These are phyloP conservation scores for Cranoglanis bouderius DNA, from an alignment of 2,113 vertebrate species.

Conservation along the genomic window DNA sequence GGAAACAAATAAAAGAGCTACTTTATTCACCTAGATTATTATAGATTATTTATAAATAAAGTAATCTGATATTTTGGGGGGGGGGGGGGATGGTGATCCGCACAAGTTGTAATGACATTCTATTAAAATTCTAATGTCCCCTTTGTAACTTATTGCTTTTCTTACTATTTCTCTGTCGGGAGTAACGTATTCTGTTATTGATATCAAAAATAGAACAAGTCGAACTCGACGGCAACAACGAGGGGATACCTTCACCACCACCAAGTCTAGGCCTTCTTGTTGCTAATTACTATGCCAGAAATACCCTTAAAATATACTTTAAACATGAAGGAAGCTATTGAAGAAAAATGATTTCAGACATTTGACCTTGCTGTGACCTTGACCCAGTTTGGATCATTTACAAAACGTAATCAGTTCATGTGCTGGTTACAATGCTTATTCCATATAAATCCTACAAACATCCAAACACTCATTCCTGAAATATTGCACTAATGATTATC, in stretches of 20 bases:
- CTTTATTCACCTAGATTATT: neutral
- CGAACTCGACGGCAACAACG: neutral
- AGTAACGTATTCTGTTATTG: neutral
- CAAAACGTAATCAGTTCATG: neutral
- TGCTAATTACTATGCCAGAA: neutral
- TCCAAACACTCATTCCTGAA: neutral
- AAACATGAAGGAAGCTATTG: neutral
- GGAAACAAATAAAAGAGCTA: neutral
- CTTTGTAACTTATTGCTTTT: neutral
- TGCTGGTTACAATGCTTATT: neutral
- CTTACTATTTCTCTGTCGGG: neutral
- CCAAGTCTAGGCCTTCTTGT: neutral
- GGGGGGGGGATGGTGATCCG: too few species aligned
- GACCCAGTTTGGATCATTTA: neutral
- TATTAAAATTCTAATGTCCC: neutral
- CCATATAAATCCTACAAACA: neutral
- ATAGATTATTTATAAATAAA: neutral
- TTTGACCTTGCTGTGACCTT: neutral
- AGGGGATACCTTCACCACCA: neutral
- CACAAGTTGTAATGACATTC: neutral
- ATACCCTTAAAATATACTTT: neutral
- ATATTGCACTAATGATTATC: neutral
- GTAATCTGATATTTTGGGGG: neutral
- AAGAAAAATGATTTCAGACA: neutral
- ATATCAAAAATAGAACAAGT: neutral